Evolutionary conservation across 2,888 invertebrate species (phyloP).

Genomic region (Proisotoma minuta): DNA sequence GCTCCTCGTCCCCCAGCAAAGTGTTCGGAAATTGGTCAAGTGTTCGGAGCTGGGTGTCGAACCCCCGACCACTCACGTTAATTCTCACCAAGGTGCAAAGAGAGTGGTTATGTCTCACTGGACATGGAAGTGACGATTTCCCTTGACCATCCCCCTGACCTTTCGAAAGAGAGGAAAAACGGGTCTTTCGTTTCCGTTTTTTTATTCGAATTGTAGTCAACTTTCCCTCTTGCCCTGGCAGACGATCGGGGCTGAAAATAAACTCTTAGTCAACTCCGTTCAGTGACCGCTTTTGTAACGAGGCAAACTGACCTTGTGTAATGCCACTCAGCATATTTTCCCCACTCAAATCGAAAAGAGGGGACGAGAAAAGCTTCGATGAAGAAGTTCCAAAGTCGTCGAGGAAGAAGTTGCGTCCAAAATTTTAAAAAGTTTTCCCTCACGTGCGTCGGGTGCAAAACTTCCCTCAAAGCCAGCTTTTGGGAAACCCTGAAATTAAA

Average conservation of each 20-base stretch:
- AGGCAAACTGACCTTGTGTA: constrained; percentile 11
- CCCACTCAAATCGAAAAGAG: constrained; percentile 32
- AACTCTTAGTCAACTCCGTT: too few relatives aligned
- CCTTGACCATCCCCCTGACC: background rate
- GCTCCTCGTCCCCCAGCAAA: constrained; percentile 23
- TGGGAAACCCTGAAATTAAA: too few relatives aligned
- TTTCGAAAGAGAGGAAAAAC: background rate
- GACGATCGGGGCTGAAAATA: too few relatives aligned
- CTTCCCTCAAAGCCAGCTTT: background rate
- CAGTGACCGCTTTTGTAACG: too few relatives aligned
- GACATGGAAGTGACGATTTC: constrained; percentile 10
- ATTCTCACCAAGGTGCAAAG: constrained; percentile 22
- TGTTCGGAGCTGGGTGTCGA: constrained; percentile 23
- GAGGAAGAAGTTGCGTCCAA: background rate
- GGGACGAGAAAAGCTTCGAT: constrained; percentile 25
- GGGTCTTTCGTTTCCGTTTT: background rate
- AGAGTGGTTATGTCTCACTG: constrained; percentile 24
- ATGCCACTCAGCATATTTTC: constrained; percentile 36
- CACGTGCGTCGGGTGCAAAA: background rate
- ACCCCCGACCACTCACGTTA: constrained; percentile 28
- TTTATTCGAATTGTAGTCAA: background rate
- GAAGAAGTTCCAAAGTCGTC: constrained; percentile 23
- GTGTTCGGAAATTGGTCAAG: constrained; percentile 29
- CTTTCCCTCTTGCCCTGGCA: too few relatives aligned
- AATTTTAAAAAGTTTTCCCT: background rate